Conservation (phyloP, 2,797 vertebrate species). For the Enteromius paludinosus region DNA sequence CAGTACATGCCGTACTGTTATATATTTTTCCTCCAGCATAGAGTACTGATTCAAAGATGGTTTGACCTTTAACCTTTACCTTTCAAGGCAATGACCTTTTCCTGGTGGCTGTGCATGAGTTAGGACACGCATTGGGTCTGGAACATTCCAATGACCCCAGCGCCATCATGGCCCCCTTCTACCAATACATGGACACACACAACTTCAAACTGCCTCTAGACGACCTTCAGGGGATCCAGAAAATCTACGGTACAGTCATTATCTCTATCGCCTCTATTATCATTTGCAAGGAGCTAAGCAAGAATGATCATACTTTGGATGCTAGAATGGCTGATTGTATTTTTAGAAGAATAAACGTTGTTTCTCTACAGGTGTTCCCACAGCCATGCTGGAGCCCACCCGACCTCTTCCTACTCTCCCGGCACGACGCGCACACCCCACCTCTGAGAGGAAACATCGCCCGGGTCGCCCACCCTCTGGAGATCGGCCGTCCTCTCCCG, state of each 20-base stretch:
- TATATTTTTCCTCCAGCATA: not conserved
- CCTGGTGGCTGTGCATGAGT: conserved; percentile 93
- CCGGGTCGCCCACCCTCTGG: conserved; percentile 86
- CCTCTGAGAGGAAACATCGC: conserved; percentile 89
- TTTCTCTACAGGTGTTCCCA: conserved; percentile 84
- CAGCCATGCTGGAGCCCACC: conserved; percentile 93
- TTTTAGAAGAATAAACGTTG: not conserved
- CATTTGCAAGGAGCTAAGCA: not conserved
- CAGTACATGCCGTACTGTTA: not conserved
- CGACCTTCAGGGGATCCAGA: conserved; percentile 96
- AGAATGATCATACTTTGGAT: not conserved
- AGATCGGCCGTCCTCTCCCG: conserved; percentile 86
- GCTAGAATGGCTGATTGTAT: not conserved
- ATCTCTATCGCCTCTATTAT: not conserved
- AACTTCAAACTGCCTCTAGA: conserved; percentile 97
- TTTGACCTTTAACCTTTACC: conserved; percentile 1
- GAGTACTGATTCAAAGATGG: not conserved
- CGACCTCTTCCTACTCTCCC: conserved; percentile 92
- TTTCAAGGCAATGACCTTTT: conserved; percentile 92
- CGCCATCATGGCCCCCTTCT: conserved; percentile 98
- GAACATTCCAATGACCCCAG: conserved; percentile 97
- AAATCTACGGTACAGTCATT: conserved; percentile 87
- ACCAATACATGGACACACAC: conserved; percentile 98
- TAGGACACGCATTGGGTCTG: conserved; percentile 92
- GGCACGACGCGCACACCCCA: conserved; percentile 87